Evolutionary conservation across 1,140 invertebrate species (phyloP), one percentile per base, ranked within the genome.

Genomic region (Cherax quadricarinatus): DNA sequence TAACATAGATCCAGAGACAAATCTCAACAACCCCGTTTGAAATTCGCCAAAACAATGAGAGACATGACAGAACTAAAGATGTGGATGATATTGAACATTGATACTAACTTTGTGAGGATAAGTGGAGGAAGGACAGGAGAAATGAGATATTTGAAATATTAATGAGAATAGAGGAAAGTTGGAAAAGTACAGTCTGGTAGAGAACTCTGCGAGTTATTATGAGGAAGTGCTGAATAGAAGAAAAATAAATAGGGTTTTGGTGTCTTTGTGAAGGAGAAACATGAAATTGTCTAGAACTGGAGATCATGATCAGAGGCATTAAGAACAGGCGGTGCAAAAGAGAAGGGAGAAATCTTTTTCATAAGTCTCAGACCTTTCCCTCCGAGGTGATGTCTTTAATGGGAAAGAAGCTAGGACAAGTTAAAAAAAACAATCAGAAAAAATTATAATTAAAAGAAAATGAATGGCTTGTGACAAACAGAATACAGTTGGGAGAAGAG

Each of bases 1-100:
- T 92, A 86, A 88, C 80, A 92, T 75, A 85, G 70, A 51, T 53
- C 70, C 81, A 60, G 81, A 57, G 70, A 83, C 66, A 83, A 78
- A 81, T 83, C 80, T 85, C 86, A 92, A 70, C 86, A 92, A 70
- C 86, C 86, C 80, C 60, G 84, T 62, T 86, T 51, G 83, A 78
- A 91, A 91, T 78, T 73, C 82, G 70, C 78, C 51, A 86, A 80
- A 86, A 86, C 82, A 86, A 14, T 81, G 18, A 66, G 21, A 66
- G 12, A 66, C 24, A 62, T 10, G 49, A 87, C 48, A 16, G 48
- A 60, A 24, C 57, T 18, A 53, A 66, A 81, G 18, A 79, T 70
- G 48, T 82, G 41, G 7, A 62, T 81, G 57, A 82, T 18, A 81
- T 66, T n/a, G 53, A 60, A 82, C 81, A 62, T 30, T 24, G 48